Percentiles rank a stretch among this genome's conserved stretches.
Conservation (phyloP, 2,113 vertebrate species). For the Xiphorhynchus elegans region DNA sequence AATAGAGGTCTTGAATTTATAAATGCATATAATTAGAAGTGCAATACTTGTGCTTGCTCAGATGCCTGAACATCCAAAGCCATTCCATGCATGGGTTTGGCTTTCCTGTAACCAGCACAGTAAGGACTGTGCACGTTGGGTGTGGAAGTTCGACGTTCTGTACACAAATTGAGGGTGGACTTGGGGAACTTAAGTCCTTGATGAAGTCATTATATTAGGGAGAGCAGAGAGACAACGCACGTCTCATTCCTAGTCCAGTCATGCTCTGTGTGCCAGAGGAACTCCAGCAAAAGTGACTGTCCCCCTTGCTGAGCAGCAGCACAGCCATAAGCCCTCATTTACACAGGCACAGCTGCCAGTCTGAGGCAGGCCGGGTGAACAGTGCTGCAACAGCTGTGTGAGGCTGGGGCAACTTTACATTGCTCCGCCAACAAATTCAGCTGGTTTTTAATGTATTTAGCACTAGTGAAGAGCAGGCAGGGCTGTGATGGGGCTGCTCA, state of each 20-base stretch:
- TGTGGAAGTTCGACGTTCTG: background rate
- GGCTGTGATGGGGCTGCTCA: background rate
- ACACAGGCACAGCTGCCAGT: background rate
- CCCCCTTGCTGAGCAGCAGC: background rate
- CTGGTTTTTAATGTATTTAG: background rate
- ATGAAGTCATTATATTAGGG: background rate
- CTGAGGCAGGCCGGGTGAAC: background rate
- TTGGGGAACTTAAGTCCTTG: background rate
- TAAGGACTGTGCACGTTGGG: rapidly evolving
- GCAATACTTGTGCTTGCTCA: background rate
- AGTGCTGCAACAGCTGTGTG: background rate
- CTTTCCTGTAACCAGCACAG: background rate
- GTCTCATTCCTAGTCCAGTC: background rate
- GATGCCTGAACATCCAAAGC: background rate
- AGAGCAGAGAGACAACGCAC: background rate
- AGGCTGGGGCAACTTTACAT: background rate
- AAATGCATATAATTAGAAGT: background rate
- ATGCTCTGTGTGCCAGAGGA: background rate
- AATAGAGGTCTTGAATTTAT: background rate
- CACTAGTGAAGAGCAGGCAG: background rate
- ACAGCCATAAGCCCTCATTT: background rate
- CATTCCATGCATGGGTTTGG: background rate
- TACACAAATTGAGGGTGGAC: background rate
- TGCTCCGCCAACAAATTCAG: background rate
- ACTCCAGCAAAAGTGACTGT: background rate